Base-by-base conservation (phyloP, 2,797 vertebrate species). In the Erpetoichthys calabaricus region DNA sequence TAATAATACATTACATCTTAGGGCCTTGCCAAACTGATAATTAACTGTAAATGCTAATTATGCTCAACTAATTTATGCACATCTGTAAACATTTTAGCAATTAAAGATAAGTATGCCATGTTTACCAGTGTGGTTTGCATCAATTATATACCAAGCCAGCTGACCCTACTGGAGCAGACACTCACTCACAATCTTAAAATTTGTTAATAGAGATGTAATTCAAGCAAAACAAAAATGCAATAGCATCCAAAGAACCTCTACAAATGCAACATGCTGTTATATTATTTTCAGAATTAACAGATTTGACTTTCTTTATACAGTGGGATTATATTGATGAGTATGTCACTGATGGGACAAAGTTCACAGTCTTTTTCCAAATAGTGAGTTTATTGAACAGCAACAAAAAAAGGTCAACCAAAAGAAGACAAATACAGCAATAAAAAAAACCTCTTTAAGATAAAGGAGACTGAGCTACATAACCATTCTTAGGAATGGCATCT, bases 11-110 rank as follows among this genome's bases (percentile, higher is more conserved):
- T 64, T 55, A 57, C 63, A 60, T 64, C 65, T 60, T 71, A 75
- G 71, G 58, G 68, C 74, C 61, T 69, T 67, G 69, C 66, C 65
- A 66, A 74, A 73, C 60, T 61, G 62, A 68, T 71, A 64, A 74
- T 73, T 68, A 72, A 70, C 63, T 67, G 68, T 66, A 69, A 72
- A 73, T 70, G 68, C 64, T 69, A 71, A 76, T 76, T 76, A 76
- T 2, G 56, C 64, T 72, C 67, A 71, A 63, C 68, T 69, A 73
- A 71, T 72, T 70, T 70, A 78, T 72, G 63, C 57, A 72, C 63
- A 73, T 71, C 64, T 63, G 65, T 67, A 73, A 70, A 76, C 68
- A 55, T 67, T 68, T 45, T 62, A 67, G 68, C 65, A 67, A 72
- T 71, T 70, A 67, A 63, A 52, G 56, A 66, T 70, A 64, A 62